Conservation (phyloP, 2,797 vertebrate genomes). For the Anniella stebbinsi region DNA sequence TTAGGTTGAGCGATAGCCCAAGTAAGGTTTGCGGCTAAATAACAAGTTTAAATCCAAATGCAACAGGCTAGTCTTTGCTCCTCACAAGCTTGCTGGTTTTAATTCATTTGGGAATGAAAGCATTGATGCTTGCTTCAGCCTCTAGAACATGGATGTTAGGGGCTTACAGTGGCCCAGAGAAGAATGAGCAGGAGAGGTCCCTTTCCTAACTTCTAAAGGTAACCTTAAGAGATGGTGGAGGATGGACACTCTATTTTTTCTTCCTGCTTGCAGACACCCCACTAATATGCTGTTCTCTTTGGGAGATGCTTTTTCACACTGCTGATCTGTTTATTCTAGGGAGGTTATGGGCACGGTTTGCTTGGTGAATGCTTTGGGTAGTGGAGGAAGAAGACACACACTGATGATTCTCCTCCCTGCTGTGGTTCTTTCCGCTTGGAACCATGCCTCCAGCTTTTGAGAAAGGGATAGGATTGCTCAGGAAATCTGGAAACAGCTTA, state of each 20-base stretch:
- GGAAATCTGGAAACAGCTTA: no score
- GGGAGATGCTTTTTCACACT: not conserved
- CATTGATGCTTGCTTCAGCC: not conserved
- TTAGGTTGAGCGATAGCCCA: not conserved
- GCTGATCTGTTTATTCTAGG: not conserved
- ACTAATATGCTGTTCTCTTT: no score
- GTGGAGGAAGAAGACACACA: not conserved
- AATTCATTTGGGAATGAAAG: not conserved
- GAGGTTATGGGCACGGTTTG: not conserved
- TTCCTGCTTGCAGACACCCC: not conserved
- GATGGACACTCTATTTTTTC: not conserved
- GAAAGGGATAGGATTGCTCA: not conserved
- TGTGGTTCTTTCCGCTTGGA: not conserved
- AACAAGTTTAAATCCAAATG: not conserved
- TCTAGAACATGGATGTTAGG: no score
- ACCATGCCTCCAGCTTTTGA: not conserved
- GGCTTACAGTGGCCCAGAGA: no score
- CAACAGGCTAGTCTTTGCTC: not conserved
- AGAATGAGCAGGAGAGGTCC: not conserved
- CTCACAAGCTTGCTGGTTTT: not conserved
- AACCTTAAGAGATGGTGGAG: not conserved
- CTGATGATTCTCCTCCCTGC: not conserved
- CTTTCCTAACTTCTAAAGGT: not conserved
- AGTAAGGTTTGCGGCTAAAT: not conserved
- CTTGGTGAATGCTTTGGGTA: not conserved